A percentile compares a stretch with the other conserved stretches of the same genome.
These are phyloP conservation scores for Trematomus loennbergii DNA, from an alignment of 2,113 vertebrate species.

Conservation along the genomic window DNA sequence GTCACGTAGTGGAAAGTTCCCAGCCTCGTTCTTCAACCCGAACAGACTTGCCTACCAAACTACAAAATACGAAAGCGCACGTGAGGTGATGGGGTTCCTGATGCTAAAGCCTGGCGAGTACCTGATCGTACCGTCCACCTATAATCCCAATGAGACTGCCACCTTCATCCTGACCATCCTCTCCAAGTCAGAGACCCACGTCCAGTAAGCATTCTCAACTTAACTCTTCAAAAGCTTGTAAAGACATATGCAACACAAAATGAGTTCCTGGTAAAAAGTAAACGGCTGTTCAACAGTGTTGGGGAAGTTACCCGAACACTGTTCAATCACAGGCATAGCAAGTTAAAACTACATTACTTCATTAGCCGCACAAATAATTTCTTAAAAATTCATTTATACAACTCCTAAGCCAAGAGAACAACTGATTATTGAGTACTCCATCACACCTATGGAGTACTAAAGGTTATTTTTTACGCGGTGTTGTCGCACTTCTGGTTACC, in stretches of 20 bases:
- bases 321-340: not conserved
- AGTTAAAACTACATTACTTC: not conserved
- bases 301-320: not conserved
- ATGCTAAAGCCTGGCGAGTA: slow-evolving; percentile 73
- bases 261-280: not conserved
- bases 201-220: slow-evolving; percentile 18
- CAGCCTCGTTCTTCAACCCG: slow-evolving; percentile 68
- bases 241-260: not conserved
- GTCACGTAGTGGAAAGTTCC: slow-evolving; percentile 58
- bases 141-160: slow-evolving; percentile 59
- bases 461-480: too few relatives aligned
- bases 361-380: too few relatives aligned
- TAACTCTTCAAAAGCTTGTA: not conserved
- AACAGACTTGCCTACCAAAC: slow-evolving; percentile 28
- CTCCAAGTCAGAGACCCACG: slow-evolving; percentile 64
- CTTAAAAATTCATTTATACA: not conserved
- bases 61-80: slow-evolving; percentile 50
- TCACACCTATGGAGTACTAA: too few relatives aligned
- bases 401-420: not conserved
- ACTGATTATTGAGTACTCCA: not conserved
- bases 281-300: not conserved
- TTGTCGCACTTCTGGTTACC: too few relatives aligned
- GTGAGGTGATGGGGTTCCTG: slow-evolving; percentile 73
- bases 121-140: slow-evolving; percentile 78
- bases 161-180: slow-evolving; percentile 77